Conservation (phyloP, 2,888 invertebrate species). For the Sarcophaga caerulescens region DNA sequence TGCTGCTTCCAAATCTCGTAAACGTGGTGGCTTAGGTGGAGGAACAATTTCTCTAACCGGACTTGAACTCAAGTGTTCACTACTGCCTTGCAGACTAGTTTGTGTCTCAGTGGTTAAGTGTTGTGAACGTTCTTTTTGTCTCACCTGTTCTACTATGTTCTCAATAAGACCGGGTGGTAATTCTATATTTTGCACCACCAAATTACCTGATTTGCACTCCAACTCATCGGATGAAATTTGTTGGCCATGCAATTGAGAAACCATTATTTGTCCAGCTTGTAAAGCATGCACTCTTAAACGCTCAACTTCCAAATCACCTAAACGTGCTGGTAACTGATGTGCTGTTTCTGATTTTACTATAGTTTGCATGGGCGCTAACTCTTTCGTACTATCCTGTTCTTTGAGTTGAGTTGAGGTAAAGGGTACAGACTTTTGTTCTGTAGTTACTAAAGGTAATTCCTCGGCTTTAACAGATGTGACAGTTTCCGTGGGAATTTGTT, state of each 20-base stretch:
- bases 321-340: conserved; percentile 75
- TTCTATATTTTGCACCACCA: conserved; percentile 86
- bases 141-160: conserved; percentile 83
- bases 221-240: conserved; percentile 88
- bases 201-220: conserved; percentile 86
- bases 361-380: conserved; percentile 58
- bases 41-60: conserved; percentile 69
- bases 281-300: conserved; percentile 89
- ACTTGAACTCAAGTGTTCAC: conserved; percentile 67
- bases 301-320: conserved; percentile 90
- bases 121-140: conserved; percentile 75
- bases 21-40: conserved; percentile 77
- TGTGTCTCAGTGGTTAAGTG: conserved; percentile 80
- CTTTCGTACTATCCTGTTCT: conserved; percentile 22
- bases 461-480: conserved; percentile 40
- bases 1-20: conserved; percentile 62
- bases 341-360: conserved; percentile 48
- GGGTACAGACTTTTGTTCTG: conserved; percentile 8
- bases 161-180: conserved; percentile 87
- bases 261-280: conserved; percentile 89
- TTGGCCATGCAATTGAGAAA: conserved; percentile 90
- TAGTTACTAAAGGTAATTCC: conserved; percentile 60
- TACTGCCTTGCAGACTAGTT: conserved; percentile 77
- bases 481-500: conserved; percentile 32
- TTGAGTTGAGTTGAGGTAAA: conserved; percentile 6